Evolutionary conservation across 2,888 invertebrate species (phyloP).

Genomic region (Piscicola geometra): DNA sequence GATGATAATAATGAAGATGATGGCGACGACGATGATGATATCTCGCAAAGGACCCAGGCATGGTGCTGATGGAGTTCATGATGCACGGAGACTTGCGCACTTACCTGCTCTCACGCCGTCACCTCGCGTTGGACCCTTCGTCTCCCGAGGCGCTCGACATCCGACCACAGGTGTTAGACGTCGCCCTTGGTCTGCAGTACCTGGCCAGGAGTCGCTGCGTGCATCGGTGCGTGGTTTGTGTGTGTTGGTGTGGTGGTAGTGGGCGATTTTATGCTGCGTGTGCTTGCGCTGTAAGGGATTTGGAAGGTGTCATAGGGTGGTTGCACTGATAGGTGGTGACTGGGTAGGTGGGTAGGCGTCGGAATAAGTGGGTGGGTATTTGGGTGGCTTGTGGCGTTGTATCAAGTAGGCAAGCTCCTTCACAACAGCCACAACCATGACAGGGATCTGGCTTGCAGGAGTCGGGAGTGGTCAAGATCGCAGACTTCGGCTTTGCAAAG

Average conservation of each 20-base stretch:
- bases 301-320: too few relatives aligned
- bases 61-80: constrained; percentile 90
- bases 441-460: constrained; percentile 73
- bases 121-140: constrained; percentile 63
- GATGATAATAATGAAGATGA: too few relatives aligned
- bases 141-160: constrained; percentile 65
- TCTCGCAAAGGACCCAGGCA: constrained; percentile 78
- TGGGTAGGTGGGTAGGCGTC: neutral
- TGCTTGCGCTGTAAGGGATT: too few relatives aligned
- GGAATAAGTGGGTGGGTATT: neutral
- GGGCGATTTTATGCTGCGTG: too few relatives aligned
- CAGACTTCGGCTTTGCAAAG: constrained; percentile 87
- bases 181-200: constrained; percentile 77
- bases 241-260: too few relatives aligned
- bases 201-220: constrained; percentile 78
- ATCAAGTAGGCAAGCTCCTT: too few relatives aligned
- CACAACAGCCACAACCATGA: too few relatives aligned
- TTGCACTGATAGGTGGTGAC: too few relatives aligned
- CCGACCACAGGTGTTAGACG: constrained; percentile 73
- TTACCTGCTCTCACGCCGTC: constrained; percentile 76
- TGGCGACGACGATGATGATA: too few relatives aligned
- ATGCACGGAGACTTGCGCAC: constrained; percentile 83
- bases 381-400: too few relatives aligned
- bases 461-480: constrained; percentile 68
- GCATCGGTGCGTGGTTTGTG: constrained; percentile 65